These are phyloP conservation scores for Phocoena sinus DNA, from an alignment of 2,113 vertebrate genomes.

Conservation along the genomic window DNA sequence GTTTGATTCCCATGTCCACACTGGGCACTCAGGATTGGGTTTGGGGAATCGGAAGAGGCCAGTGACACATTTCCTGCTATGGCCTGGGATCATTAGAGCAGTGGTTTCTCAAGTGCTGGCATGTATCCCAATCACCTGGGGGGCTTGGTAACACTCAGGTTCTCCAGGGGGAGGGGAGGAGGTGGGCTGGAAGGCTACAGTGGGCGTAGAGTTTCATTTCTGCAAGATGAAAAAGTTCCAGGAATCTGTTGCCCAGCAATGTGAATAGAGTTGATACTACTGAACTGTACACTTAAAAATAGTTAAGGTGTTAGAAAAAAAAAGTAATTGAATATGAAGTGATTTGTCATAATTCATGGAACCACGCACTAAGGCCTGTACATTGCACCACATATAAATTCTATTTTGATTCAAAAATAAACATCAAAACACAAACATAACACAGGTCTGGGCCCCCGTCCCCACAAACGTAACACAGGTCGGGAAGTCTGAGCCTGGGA, in stretches of 20 bases:
- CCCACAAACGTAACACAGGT: no score
- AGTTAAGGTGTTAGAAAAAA: background rate
- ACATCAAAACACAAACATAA: background rate
- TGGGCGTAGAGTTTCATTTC: background rate
- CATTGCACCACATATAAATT: background rate
- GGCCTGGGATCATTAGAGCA: background rate
- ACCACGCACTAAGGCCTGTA: background rate
- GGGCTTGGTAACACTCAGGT: background rate
- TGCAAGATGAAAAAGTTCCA: background rate
- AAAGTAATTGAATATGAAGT: background rate
- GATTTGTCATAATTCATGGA: background rate
- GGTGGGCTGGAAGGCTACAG: rapidly evolving
- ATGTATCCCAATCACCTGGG: rapidly evolving
- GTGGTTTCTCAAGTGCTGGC: background rate
- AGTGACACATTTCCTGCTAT: rapidly evolving
- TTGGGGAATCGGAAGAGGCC: background rate
- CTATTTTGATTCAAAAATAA: background rate
- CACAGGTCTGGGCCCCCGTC: no score
- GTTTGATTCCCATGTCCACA: background rate
- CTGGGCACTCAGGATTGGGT: background rate
- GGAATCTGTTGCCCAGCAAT: background rate
- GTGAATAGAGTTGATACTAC: background rate
- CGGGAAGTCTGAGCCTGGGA: background rate
- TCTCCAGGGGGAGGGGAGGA: background rate
- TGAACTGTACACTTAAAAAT: background rate